Evolutionary conservation across 1,140 invertebrate genomes (phyloP), one percentile per base, ranked within the genome.

Genomic region (Drosophila busckii): DNA sequence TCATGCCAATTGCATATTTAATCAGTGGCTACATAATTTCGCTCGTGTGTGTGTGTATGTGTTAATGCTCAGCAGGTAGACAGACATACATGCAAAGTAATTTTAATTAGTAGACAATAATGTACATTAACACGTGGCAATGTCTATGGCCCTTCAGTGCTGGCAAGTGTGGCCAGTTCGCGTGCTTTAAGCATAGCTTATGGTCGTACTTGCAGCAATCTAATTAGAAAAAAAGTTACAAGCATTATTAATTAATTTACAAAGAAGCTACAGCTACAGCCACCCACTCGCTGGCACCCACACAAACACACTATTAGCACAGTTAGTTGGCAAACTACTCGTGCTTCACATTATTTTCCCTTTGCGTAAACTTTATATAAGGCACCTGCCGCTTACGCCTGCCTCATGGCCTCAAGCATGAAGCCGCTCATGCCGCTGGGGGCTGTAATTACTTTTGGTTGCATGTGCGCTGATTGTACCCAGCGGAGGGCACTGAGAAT

Each of bases 171-270:
- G n/a, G n/a, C n/a, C n/a, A n/a, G n/a, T n/a, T n/a, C n/a, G n/a
- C n/a, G n/a, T n/a, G n/a, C n/a, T n/a, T n/a, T n/a, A n/a, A n/a
- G n/a, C n/a, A n/a, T n/a, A n/a, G n/a, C n/a, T n/a, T 15, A 4
- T 16, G 2, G 6, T 16, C 17, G 29, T 16, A 50, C 25, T 29
- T 16, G 35, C 22, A 22, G 35, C 41, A 64, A 64, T 59, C 25
- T 64, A 58, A 64, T 64, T 67, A 67, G 63, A 48, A 60, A 34
- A 52, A 67, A 67, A 52, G 54, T 52, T 48, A 48, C 34, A 48
- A 26, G 34, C 54, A 52, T 63, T 67, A 67, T 64, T 67, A 67
- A 67, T 67, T 66, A 66, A 61, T 62, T 69, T 69, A 45, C 38
- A 26, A 45, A 28, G 26, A 45, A 31, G 38, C 32, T 34, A 44